phyloP scores from a whole-genome alignment of 1,140 invertebrate species.

The Meloidogyne hapla region DNA sequence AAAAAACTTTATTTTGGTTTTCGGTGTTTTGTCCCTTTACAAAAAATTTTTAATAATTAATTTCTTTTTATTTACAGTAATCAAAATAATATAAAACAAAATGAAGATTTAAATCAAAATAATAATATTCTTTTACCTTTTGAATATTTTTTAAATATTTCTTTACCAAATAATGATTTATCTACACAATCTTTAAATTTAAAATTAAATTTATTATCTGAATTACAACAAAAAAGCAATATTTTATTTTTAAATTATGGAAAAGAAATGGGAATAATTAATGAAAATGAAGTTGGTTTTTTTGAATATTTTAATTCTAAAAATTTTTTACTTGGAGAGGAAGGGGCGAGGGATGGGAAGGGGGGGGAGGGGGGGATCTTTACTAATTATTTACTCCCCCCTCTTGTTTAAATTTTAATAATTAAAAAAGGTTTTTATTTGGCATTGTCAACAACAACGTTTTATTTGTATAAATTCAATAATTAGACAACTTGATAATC shows the following conservation, averaged over 20 bases:
- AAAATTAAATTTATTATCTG: slow-evolving; percentile 16
- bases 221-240: slow-evolving; percentile 21
- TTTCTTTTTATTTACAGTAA: background rate
- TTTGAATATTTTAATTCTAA: too few species aligned
- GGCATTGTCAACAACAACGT: slow-evolving; percentile 12
- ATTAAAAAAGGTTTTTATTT: slow-evolving; percentile 22
- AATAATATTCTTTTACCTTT: slow-evolving; percentile 11
- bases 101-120: background rate
- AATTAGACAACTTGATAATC: slow-evolving; percentile 5
- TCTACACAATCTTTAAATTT: slow-evolving; percentile 6
- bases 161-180: background rate
- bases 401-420: background rate
- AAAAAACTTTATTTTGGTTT: too few species aligned
- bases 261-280: slow-evolving; percentile 11
- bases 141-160: slow-evolving; percentile 29
- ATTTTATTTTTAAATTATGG: slow-evolving; percentile 23
- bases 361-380: too few species aligned
- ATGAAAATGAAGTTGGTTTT: slow-evolving; percentile 9
- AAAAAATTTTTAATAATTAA: too few species aligned
- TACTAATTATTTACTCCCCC: too few species aligned
- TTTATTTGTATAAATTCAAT: slow-evolving; percentile 26
- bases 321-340: too few species aligned
- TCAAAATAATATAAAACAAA: background rate
- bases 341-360: too few species aligned
- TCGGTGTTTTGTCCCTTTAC: too few species aligned